A percentile compares a stretch with the other conserved stretches of the same genome.
These are phyloP conservation scores for Loriculus beryllinus DNA, from an alignment of 2,797 vertebrate species.

Conservation along the genomic window DNA sequence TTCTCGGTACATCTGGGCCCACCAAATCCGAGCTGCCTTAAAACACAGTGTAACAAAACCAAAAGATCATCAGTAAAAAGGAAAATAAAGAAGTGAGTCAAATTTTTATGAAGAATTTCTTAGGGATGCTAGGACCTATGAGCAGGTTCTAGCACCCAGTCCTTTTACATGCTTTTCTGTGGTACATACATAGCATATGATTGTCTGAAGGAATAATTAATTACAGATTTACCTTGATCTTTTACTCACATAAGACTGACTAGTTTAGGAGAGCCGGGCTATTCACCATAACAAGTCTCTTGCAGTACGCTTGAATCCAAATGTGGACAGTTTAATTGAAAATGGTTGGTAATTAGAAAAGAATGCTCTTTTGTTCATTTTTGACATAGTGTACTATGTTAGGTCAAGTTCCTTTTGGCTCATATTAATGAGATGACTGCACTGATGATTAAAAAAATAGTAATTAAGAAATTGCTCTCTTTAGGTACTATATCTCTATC, in stretches of 20 bases:
- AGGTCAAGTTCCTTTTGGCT: constrained; percentile 26
- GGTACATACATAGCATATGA: accelerated
- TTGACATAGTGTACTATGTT: constrained; percentile 2
- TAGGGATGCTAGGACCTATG: not conserved
- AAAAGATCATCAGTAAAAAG: not conserved
- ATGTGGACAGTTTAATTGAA: constrained; percentile 18
- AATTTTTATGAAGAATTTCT: not conserved
- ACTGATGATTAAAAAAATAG: constrained; percentile 25
- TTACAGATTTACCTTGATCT: not conserved
- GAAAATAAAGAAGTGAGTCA: not conserved
- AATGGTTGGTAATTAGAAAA: constrained; percentile 2
- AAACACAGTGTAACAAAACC: not conserved
- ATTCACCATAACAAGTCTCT: not conserved
- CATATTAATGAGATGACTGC: not conserved
- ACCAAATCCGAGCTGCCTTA: not conserved
- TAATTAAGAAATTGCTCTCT: not conserved
- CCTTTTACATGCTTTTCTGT: not conserved
- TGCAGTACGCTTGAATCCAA: not conserved
- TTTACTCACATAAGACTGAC: not conserved
- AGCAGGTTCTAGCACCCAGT: not conserved
- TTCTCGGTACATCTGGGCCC: not conserved
- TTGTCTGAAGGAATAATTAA: not conserved
- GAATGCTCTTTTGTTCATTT: not conserved
- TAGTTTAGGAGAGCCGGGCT: not conserved
- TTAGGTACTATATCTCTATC: not conserved